phyloP scores from a whole-genome alignment of 2,888 invertebrate genomes.

The Eupithecia vulgata region DNA sequence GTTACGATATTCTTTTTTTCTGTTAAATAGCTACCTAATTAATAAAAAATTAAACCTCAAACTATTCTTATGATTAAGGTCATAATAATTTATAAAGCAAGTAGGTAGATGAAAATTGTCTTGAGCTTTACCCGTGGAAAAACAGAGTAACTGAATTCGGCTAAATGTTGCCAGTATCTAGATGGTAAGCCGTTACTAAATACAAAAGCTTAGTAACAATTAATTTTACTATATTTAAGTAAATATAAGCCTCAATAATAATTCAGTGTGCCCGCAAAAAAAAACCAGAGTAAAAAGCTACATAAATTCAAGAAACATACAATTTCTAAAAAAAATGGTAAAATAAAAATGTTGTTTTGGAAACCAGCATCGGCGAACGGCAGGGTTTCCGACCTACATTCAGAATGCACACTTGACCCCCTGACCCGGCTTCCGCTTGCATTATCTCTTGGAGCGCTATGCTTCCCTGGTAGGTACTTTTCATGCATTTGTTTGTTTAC shows the following conservation, averaged over 20 bases:
- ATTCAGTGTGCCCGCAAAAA: neutral
- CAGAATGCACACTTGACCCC: constrained; percentile 43
- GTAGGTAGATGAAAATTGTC: neutral
- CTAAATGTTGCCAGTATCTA: no score
- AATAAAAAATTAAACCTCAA: neutral
- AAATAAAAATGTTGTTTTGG: constrained; percentile 22
- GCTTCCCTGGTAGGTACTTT: constrained; percentile 29
- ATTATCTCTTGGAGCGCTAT: constrained; percentile 22
- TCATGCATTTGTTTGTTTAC: constrained; percentile 9
- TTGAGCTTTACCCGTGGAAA: neutral
- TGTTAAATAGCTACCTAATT: neutral
- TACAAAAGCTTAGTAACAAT: no score
- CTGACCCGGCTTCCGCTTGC: constrained; percentile 35
- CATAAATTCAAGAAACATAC: neutral
- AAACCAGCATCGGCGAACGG: constrained; percentile 30
- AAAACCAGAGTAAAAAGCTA: neutral
- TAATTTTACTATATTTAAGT: no score
- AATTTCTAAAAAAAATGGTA: neutral
- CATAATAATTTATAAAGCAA: neutral
- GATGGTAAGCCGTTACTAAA: no score
- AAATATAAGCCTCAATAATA: neutral
- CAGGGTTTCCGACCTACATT: constrained; percentile 40
- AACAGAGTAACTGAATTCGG: no score
- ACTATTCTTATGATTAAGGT: neutral
- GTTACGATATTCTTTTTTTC: neutral